A percentile compares a stretch with the other conserved stretches of the same genome.
These are phyloP conservation scores for Gambusia holbrooki DNA, from an alignment of 2,113 vertebrate genomes.

Conservation along the genomic window DNA sequence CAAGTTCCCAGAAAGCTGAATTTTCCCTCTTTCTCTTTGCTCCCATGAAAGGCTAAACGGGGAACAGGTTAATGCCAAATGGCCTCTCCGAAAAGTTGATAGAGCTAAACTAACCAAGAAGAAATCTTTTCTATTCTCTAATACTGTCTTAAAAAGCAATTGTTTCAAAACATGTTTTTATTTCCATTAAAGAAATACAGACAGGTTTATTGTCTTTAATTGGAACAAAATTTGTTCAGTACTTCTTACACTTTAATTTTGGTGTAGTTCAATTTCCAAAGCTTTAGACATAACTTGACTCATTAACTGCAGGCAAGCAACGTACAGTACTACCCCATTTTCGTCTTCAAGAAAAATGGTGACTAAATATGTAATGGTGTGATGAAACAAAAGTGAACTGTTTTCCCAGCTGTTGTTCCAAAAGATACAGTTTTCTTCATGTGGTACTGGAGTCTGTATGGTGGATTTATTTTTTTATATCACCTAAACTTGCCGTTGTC, in stretches of 20 bases:
- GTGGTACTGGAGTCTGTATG: no score
- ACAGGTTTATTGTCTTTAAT: no score
- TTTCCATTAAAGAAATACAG: no score
- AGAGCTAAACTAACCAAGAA: slow-evolving; percentile 10
- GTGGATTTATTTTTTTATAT: not conserved
- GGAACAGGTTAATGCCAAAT: slow-evolving; percentile 21
- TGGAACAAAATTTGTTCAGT: not conserved
- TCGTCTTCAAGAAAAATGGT: no score
- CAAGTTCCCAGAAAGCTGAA: slow-evolving; percentile 68
- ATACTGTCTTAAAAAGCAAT: not conserved
- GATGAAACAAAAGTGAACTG: no score
- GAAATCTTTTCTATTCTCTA: slow-evolving; percentile 7
- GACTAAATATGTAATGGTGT: no score
- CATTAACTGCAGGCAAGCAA: no score
- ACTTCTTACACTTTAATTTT: not conserved
- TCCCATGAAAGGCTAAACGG: slow-evolving; percentile 2
- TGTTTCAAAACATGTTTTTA: not conserved
- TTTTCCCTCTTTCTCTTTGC: slow-evolving; percentile 49
- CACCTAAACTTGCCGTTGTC: not conserved
- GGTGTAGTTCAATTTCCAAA: not conserved
- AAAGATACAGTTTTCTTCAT: no score
- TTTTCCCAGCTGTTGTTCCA: no score
- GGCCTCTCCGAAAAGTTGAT: slow-evolving; percentile 8
- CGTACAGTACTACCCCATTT: no score
- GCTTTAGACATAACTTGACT: no score